Conservation (phyloP, 2,113 vertebrate species). For the Ploceus nigricollis region DNA sequence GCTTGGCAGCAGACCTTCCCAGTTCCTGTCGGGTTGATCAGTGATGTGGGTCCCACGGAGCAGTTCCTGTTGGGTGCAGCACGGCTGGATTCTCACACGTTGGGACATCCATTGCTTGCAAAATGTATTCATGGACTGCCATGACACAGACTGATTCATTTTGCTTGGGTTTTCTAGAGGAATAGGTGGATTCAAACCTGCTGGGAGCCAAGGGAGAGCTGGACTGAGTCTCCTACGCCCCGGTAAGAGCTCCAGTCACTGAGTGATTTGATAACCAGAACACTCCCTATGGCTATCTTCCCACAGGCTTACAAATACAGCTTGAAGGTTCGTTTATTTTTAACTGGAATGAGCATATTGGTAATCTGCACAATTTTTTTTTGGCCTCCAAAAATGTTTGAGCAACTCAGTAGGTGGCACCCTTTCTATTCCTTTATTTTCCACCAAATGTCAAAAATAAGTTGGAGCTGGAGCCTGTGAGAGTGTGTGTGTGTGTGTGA, state of each 20-base stretch:
- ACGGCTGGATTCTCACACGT: rapidly evolving
- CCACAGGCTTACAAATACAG: background rate
- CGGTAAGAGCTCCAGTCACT: background rate
- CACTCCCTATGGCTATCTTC: background rate
- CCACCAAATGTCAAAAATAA: background rate
- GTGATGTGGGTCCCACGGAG: rapidly evolving
- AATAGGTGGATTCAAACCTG: background rate
- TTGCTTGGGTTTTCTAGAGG: background rate
- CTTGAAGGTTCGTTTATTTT: background rate
- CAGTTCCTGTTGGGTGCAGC: rapidly evolving
- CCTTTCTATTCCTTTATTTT: conserved; percentile 60
- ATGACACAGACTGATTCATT: background rate
- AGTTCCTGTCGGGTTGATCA: background rate
- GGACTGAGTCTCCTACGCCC: background rate
- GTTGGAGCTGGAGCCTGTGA: background rate
- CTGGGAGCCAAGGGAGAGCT: background rate
- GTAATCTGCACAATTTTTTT: background rate
- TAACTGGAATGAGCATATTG: background rate
- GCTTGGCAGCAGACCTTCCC: background rate
- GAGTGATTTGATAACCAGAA: background rate
- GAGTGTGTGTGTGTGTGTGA: background rate
- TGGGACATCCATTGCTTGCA: background rate
- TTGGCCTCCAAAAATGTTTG: background rate
- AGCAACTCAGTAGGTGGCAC: conserved; percentile 67
- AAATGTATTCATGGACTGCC: rapidly evolving